Evolutionary conservation across 2,113 vertebrate genomes (phyloP), one percentile per base, ranked within the genome.

Genomic region (Anser brachyrhynchus): DNA sequence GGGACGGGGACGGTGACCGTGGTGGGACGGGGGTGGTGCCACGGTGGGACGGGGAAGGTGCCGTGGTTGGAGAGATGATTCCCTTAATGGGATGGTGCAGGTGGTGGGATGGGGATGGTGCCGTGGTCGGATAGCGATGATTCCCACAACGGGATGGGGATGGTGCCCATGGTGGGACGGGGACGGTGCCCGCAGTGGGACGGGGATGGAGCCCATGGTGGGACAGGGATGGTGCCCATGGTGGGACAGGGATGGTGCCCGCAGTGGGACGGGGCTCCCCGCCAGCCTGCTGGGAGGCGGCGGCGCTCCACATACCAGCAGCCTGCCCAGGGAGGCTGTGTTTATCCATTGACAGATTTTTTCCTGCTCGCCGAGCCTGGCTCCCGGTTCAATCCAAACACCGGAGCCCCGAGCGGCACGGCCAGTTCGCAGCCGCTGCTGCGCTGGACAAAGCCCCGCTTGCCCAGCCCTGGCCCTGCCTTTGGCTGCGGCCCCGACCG

Each of bases 281-380:
- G 18, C n/a, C 89, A 95, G 84, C 62, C 46, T n/a, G 70, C 91
- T 76, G 94, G 94, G 94, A 88, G 91, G 88, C 2, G 75, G 74
- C 75, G 3, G 2, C 13, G 26, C 73, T 82, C 77, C 65, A 2
- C 75, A 91, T 81, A 52, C 70, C 94, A 84, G 79, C 57, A 37
- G 78, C 66, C 82, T 23, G 78, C 69, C 3, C 4, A 39, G 58
- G 77, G 57, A 87, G 43, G 69, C n/a, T 76, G 46, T 95, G 91
- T 93, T 95, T 95, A 83, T 85, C 86, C 94, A 1, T 7, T 85
- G 96, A 94, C 89, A 2, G 96, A 31, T 46, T 76, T 85, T 95
- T 95, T 89, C 94, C 96, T 95, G 94, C 83, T 92, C 78, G 4
- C 39, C 5, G 78, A 75, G 59, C 84, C 94, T 76, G 90, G 87